Evolutionary conservation across 2,113 vertebrate species (phyloP), one percentile per base, ranked within the genome.

Genomic region (Copsychus sechellarum): DNA sequence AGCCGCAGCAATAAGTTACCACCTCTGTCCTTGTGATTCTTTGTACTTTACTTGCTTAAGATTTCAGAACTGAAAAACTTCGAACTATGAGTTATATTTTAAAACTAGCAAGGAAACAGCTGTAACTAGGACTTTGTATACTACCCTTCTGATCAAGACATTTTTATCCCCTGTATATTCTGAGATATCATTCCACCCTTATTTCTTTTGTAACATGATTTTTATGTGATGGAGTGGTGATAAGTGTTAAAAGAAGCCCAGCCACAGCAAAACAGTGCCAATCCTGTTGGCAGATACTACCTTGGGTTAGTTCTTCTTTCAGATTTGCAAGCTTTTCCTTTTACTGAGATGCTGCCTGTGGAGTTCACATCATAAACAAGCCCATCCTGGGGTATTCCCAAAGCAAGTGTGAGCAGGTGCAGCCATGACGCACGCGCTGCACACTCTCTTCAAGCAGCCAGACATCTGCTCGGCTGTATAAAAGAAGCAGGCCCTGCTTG

Each of bases 391-490:
- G 84, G 56, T 94, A 56, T 91, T 87, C 81, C 82, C 89, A 94
- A 93, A 86, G 89, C 79, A 84, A 90, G 86, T 25, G 6, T 84
- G 64, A 96, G 91, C 93, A 93, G 92, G 93, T 95, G 95, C 93
- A 90, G 67, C 65, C 64, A 21, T 91, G 84, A 95, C 81, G 73
- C 74, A 81, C 2, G 0, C 14, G 0, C 61, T 65, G 51, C 88
- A 93, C 81, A 93, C 95, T 92, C 88, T 93, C 72, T 58, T 77
- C 5, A 3, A 67, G 93, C 71, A 74, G 80, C n/a, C 7, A 6
- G 92, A 95, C 93, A 96, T 93, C 93, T 97, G 96, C 83, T 97
- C 76, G 78, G 85, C 78, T 28, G 19, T 81, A 76, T 94, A 95
- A 84, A 95, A 96, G 81, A 42, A 50, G 56, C 64, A 26, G 88